Base-by-base conservation (phyloP, 2,888 invertebrate genomes). In the Amorpha juglandis region DNA sequence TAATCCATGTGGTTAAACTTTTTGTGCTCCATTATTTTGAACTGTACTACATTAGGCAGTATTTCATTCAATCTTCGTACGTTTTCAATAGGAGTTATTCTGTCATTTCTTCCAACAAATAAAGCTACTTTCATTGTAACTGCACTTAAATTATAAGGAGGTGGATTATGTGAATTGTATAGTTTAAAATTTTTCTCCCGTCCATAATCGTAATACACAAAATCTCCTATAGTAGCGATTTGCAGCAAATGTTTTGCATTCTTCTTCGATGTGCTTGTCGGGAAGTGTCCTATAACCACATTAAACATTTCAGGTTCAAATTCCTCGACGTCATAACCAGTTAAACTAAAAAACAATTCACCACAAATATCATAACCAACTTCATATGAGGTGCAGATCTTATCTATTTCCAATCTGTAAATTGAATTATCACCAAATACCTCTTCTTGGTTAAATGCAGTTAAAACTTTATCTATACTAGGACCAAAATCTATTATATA, bases 31-130 rank as follows among this genome's bases (percentile, higher is more conserved):
- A 83, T 66, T 1, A 79, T 50, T 6, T 68, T 68, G 63, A 78
- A 80, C 3, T 80, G 35, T 21, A 63, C 69, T 1, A 81, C 76
- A 68, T 81, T 82, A 0, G 79, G 76, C 12, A 85, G 67, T 6
- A 68, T 27, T n/a, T 38, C 47, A 0, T 27, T 21, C 14, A 66
- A 38, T 21, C 53, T 63, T 12, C 35, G 19, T 0, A 78, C 76
- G 55, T 83, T 80, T 63, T 74, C 64, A 3, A 82, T 12, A 0
- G 73, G 70, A 0, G 94, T 88, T 16, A 95, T 72, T 79, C 87
- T 90, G 71, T 95, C 95, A 51, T 94, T 92, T 1, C 78, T 81
- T n/a, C 93, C 93, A 70, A 87, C 93, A 69, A 93, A 88, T 12
- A 95, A 71, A 19, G 78, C 80, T 21, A 78, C 67, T 21, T 67